Evolutionary conservation across 1,140 invertebrate genomes (phyloP).

Genomic region (Rhagoletis pomonella): DNA sequence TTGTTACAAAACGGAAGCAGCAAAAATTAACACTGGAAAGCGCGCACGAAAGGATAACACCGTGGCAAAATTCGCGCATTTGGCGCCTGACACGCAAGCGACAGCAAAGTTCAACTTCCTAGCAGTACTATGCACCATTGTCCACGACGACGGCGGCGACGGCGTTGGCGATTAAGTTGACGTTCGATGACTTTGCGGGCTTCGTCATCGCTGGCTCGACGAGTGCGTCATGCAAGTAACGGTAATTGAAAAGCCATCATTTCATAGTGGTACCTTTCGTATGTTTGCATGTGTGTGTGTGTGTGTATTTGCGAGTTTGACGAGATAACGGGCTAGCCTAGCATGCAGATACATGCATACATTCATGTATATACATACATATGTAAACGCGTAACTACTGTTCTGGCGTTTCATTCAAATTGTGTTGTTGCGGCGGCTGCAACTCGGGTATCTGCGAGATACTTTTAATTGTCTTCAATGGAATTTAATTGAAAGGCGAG

Average conservation of each 20-base stretch:
- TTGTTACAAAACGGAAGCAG: neutral
- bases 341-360: neutral
- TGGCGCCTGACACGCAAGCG: too few species aligned
- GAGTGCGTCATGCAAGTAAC: slow-evolving; percentile 43
- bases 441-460: slow-evolving; percentile 52
- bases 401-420: neutral
- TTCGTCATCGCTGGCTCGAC: slow-evolving; percentile 20
- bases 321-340: neutral
- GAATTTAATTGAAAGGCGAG: slow-evolving; percentile 61
- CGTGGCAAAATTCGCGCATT: neutral
- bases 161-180: neutral
- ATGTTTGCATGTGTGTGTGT: neutral
- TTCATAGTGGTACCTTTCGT: neutral
- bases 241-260: slow-evolving; percentile 24
- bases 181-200: neutral
- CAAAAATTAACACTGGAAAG: too few species aligned
- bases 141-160: neutral
- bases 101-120: neutral
- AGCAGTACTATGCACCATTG: neutral
- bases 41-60: neutral
- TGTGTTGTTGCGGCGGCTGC: neutral
- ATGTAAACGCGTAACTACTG: neutral
- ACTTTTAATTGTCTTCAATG: slow-evolving; percentile 70
- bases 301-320: neutral
- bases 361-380: neutral